phyloP scores from a whole-genome alignment of 2,113 vertebrate genomes.

The Cochlearius cochlearius region DNA sequence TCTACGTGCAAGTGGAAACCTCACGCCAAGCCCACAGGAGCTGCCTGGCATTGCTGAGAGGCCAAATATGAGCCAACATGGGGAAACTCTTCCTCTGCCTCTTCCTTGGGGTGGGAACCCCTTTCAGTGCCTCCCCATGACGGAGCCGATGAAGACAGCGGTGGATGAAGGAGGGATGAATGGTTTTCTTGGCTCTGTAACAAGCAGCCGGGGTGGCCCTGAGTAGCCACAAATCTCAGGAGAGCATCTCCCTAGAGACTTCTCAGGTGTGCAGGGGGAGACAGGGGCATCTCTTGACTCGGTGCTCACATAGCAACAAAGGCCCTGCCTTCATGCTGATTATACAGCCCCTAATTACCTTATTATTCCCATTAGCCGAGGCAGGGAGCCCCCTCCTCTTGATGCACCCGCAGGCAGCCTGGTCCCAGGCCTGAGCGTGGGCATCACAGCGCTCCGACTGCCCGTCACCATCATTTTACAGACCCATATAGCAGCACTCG shows the following conservation, averaged over 20 bases:
- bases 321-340: neutral
- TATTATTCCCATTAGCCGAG: neutral
- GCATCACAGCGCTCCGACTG: accelerated
- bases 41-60: neutral
- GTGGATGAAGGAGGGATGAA: neutral
- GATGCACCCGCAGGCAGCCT: accelerated
- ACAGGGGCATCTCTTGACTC: neutral
- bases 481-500: accelerated
- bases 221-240: neutral
- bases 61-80: neutral
- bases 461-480: neutral
- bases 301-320: slow-evolving; percentile 6
- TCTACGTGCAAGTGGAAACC: neutral
- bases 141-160: neutral
- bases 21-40: neutral
- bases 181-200: neutral
- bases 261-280: neutral
- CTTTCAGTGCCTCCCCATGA: neutral
- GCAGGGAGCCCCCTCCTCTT: neutral
- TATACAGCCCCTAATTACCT: slow-evolving; percentile 32
- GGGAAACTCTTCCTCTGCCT: neutral
- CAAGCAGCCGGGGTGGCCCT: neutral
- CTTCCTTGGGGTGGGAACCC: neutral
- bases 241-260: neutral
- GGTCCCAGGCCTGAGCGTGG: neutral